Base-by-base conservation (phyloP, 2,888 invertebrate species). In the Tholera decimalis region DNA sequence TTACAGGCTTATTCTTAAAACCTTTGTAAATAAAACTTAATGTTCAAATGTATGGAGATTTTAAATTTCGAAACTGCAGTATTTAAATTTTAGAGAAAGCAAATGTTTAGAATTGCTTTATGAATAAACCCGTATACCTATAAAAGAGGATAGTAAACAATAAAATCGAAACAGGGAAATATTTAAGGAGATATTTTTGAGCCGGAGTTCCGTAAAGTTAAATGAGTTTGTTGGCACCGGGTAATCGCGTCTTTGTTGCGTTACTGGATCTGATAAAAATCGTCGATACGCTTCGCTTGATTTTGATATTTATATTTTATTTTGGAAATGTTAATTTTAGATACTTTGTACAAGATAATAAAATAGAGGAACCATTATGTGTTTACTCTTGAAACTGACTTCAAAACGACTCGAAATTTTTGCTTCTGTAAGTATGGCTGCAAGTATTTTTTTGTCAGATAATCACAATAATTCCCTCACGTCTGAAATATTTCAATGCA, bases 211-310 rank as follows among this genome's bases (percentile, higher is more conserved):
- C 91, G 91, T 89, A 90, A 94, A 94, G 94, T 95, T 95, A 94
- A 95, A 95, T 94, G 94, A 93, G 93, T 94, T 94, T 93, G 91
- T 91, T 92, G 91, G 87, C 89, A 90, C 86, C 86, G 88, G 86
- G 88, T 90, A 90, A 90, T 90, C 90, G 86, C 82, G 87, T 86
- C 86, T 91, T 91, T 91, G 91, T 93, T 91, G 89, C 88, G 88
- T 87, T 91, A 87, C 87, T 82, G 83, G 84, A 93, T 94, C 92
- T 85, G 93, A 93, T 93, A 92, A 92, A 89, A 87, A 89, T 79
- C 86, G 80, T 84, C 85, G 88, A 88, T 89, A 86, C 88, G 85
- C 83, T 83, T 68, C 77, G 77, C 53, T 82, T 79, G 65, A 69
- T 83, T 71, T 82, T 79, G 65, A 71, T 68, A 78, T 79, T 77